Evolutionary conservation across 2,888 invertebrate genomes (phyloP), one percentile per base, ranked within the genome.

Genomic region (Rhaphigaster nebulosa): DNA sequence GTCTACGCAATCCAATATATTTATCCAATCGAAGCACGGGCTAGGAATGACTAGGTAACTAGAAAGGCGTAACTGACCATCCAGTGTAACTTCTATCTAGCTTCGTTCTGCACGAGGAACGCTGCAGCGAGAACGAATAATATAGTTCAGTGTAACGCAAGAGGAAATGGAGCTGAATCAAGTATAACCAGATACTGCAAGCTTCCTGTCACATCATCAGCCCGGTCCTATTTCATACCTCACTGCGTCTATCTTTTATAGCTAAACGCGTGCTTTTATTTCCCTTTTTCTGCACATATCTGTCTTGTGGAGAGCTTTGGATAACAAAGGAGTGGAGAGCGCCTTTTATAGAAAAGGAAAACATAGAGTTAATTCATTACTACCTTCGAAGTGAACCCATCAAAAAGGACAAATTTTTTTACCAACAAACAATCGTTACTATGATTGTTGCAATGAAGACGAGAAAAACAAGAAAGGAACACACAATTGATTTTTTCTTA

Each of bases 161-260:
- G 34, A 10, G 70, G 70, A 38, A 76, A 76, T 76, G 70, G 70
- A 26, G 20, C 70, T 38, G 34, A 38, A 76, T 76, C 70, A 76
- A 76, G 34, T 76, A 38, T 23, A 23, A 34, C 70, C 70, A 76
- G 70, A 38, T 38, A 20, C 34, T 65, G 29, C n/a, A 65, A 76
- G 38, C 70, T 76, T 76, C 38, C 70, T 76, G 38, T 76, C 70
- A 76, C 38, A 76, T 76, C 70, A 76, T 76, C 34, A 38, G 23
- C 34, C 20, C 18, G 70, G 20, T 76, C 38, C 70, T 76, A 76
- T 76, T 76, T 76, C 70, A 38, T 76, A 38, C 70, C 23, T 76
- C 70, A 38, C 38, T 34, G 70, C 70, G 15, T 70, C 23, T 34
- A 0, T 20, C 34, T 76, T 20, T 38, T 6, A 23, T 76, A 10